Percentiles rank a stretch among this genome's conserved stretches.
phyloP scores from a whole-genome alignment of 1,140 invertebrate species.

The Pomacea maculata region DNA sequence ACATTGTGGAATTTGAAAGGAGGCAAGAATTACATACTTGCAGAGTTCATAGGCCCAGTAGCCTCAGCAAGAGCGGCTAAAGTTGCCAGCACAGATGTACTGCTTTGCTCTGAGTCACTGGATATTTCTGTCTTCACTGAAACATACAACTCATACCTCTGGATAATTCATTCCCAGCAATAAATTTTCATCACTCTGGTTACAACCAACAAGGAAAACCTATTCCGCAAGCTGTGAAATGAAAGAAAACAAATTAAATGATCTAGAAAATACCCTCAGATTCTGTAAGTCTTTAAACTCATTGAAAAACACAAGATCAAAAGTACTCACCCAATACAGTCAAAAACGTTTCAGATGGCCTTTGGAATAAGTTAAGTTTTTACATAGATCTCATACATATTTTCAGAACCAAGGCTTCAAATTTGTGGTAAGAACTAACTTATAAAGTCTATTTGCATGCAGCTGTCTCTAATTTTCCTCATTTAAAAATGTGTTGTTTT shows the following conservation, averaged over 20 bases:
- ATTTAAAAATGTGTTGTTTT: too few species aligned
- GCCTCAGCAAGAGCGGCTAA: conserved; percentile 66
- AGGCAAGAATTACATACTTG: conserved; percentile 27
- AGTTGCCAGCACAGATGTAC: conserved; percentile 65
- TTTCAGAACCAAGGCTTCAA: too few species aligned
- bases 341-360: neutral
- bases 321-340: neutral
- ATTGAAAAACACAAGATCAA: neutral
- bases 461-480: too few species aligned
- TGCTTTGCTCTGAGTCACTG: conserved; percentile 55
- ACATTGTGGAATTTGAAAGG: too few species aligned
- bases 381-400: too few species aligned
- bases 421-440: too few species aligned
- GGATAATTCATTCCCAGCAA: conserved; percentile 10
- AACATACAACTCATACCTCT: conserved; percentile 4
- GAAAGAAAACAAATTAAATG: neutral
- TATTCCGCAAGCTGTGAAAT: neutral
- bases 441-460: too few species aligned
- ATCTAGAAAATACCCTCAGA: too few species aligned
- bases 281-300: neutral
- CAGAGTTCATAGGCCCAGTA: conserved; percentile 54
- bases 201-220: neutral
- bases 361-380: too few species aligned
- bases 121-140: conserved; percentile 26
- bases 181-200: neutral